Evolutionary conservation across 2,797 vertebrate species (phyloP), one percentile per base, ranked within the genome.

Genomic region (Acanthurus lineatus): DNA sequence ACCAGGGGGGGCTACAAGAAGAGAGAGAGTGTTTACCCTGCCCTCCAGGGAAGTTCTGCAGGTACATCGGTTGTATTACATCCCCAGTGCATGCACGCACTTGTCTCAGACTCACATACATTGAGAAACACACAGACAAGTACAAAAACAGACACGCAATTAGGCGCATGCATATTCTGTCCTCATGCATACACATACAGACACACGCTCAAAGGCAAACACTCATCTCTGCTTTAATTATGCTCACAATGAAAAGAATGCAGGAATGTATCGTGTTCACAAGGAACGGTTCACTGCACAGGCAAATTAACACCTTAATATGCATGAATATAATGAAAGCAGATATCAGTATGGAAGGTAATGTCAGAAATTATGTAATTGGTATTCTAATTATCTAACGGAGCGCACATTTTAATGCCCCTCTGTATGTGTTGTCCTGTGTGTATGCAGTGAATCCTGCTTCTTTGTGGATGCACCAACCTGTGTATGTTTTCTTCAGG

Each of bases 41-140:
- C 82, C 96, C 96, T 35, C 86, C 96, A 20, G 97, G 98, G 54
- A 96, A 89, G 77, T 98, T 96, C 89, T 99, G 98, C 96, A 97
- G 97, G 97, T 91, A 82, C 69, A 62, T 44, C 11, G 35, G 15
- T 56, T 61, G 52, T 49, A 44, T 59, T 44, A 47, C 44, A 38
- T 35, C 28, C 8, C 14, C 19, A 3, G 3, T 59, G n/a, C 17
- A 45, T 69, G 15, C 61, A 75, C 38, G 32, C 17, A 38, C 38
- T 52, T 38, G 38, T 68, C 52, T 67, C 38, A 53, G 22, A 28
- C 35, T 40, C 5, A 48, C 32, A 72, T 12, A 16, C 45, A 69
- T 28, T 15, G 25, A 63, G 15, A 51, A 28, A 48, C 48, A 53
- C 22, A 56, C 60, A 69, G 3, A 35, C 9, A 20, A 19, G 6